Evolutionary conservation across 1,140 invertebrate genomes (phyloP), one percentile per base, ranked within the genome.

Genomic region (Drosophila kohkoa): DNA sequence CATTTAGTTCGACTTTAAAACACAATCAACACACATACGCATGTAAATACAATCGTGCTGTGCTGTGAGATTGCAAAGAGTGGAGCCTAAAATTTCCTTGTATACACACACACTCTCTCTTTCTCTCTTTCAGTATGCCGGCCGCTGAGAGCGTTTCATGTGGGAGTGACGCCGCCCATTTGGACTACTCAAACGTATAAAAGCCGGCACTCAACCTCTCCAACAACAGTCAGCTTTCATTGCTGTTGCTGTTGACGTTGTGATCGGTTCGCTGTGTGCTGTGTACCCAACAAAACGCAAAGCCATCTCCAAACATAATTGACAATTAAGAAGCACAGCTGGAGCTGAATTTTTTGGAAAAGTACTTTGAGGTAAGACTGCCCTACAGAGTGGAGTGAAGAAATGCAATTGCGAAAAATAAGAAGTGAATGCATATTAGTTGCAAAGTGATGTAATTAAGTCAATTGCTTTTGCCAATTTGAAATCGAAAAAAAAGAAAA

Each of bases 371-470:
- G 74, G 74, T 76, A 76, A 76, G 74, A 13, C 32, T 51, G 20
- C 35, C n/a, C 2, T 11, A 54, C 30, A 28, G 59, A 63, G 20
- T 10, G 6, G 35, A 38, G 7, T 8, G 35, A 7, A 11, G 8
- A n/a, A 57, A 25, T 11, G n/a, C 10, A 16, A 20, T 41, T 25
- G 13, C 38, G 1, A 32, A 8, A 28, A 66, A 38, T 0, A 25
- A 25, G 55, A 73, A 75, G 46, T 66, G 51, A 70, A 64, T 51
- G 58, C 49, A 63, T 59, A 25, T 25, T 25, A 25, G 20, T 64
- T 69, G 48, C 7, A 20, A 78, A 75, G 85, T 88, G 83, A 88
- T 88, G 85, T 88, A 88, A 88, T 88, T 64, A 58, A 78, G 28
- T 52, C 57, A 68, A 74, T 58, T 5, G 55, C 32, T n/a, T 30